A percentile compares a stretch with the other conserved stretches of the same genome.
Conservation (phyloP, 2,888 invertebrate species). For the Drosophila merina region DNA sequence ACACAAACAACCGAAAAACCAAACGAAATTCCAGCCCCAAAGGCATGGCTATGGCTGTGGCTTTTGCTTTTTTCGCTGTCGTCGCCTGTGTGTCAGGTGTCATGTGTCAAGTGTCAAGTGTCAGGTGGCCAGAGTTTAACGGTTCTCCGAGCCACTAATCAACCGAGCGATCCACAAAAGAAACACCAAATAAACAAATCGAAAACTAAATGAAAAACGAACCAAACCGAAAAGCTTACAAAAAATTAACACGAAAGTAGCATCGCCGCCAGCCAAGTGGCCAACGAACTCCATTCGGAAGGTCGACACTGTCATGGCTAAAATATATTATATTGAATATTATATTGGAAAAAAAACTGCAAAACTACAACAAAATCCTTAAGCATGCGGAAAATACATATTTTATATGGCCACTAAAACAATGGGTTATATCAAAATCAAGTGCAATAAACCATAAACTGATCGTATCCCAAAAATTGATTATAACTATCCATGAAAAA, state of each 20-base stretch:
- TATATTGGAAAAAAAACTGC: neutral
- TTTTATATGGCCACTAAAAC: conserved; percentile 4
- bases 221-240: conserved; percentile 35
- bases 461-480: conserved; percentile 32
- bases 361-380: neutral
- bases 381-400: no score
- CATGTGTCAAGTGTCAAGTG: conserved; percentile 57
- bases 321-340: neutral
- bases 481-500: conserved; percentile 22
- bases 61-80: conserved; percentile 25
- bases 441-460: conserved; percentile 42
- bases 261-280: conserved; percentile 42
- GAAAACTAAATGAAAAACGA: conserved; percentile 32
- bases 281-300: conserved; percentile 51
- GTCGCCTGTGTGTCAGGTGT: conserved; percentile 29
- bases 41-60: conserved; percentile 3
- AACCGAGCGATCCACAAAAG: conserved; percentile 20
- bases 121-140: conserved; percentile 72
- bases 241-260: conserved; percentile 31
- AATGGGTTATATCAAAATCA: conserved; percentile 28
- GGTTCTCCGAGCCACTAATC: conserved; percentile 43
- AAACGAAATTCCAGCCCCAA: conserved; percentile 19
- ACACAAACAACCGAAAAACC: neutral
- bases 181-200: conserved; percentile 5
- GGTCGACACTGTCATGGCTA: conserved; percentile 28